A percentile compares a stretch with the other conserved stretches of the same genome.
Conservation (phyloP, 2,113 vertebrate genomes). For the Myotis davidii region DNA sequence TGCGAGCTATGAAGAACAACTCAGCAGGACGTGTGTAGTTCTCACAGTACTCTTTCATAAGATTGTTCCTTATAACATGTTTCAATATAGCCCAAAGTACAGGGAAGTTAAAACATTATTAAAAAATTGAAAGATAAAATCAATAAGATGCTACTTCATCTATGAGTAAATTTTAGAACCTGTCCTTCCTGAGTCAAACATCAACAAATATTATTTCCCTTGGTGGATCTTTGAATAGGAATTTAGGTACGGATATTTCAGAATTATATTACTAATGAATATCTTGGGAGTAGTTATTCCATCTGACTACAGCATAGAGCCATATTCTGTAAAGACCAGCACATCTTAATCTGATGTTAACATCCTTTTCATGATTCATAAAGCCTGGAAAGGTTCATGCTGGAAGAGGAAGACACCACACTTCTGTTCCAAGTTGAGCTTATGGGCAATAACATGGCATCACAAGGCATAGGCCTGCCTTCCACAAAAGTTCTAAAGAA, state of each 20-base stretch:
- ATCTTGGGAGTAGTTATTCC: neutral
- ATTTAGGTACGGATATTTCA: neutral
- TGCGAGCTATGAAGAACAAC: neutral
- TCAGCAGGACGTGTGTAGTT: neutral
- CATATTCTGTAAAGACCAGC: neutral
- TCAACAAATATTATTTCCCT: conserved; percentile 6
- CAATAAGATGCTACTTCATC: neutral
- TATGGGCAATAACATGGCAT: neutral
- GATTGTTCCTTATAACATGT: neutral
- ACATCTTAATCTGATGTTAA: neutral
- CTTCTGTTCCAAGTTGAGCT: neutral
- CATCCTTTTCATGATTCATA: neutral
- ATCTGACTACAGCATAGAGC: neutral
- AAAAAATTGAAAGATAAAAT: neutral
- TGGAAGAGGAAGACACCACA: neutral
- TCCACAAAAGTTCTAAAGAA: neutral
- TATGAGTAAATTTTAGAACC: neutral
- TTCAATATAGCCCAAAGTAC: neutral
- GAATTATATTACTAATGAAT: neutral
- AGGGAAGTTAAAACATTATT: neutral
- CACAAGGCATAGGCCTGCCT: neutral
- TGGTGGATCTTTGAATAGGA: neutral
- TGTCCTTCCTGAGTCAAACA: neutral
- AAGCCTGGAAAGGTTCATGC: neutral
- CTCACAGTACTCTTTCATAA: neutral